Percentiles rank a stretch among this genome's conserved stretches.
Evolutionary conservation across 2,797 vertebrate species (phyloP).

Genomic region (Coregonus sp.): DNA sequence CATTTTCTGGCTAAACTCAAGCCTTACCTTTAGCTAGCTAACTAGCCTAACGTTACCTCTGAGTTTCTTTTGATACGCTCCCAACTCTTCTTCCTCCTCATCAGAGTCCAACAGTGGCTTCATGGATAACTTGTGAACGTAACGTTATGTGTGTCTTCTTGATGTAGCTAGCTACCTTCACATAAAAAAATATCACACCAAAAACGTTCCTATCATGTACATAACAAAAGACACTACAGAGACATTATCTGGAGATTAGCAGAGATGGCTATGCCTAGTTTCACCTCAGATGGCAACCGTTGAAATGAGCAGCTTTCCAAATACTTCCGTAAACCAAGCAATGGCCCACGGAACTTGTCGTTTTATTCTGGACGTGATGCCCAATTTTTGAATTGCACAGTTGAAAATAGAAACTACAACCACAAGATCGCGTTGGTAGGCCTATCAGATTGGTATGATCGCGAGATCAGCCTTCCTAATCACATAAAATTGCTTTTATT

Average conservation of each 20-base stretch:
- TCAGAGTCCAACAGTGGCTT: slow-evolving; percentile 69
- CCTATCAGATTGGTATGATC: not conserved
- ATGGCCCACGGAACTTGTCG: slow-evolving; percentile 26
- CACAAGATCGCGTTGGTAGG: not conserved
- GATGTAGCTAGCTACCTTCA: not conserved
- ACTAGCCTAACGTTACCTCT: slow-evolving; percentile 60
- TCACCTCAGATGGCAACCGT: slow-evolving; percentile 28
- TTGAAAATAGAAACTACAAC: slow-evolving; percentile 47
- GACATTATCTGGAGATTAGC: not conserved
- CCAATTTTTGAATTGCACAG: not conserved
- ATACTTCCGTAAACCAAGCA: slow-evolving; percentile 45
- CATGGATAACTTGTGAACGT: not conserved
- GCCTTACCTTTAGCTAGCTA: not conserved
- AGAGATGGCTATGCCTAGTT: not conserved
- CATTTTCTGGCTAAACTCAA: not conserved
- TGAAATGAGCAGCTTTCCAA: slow-evolving; percentile 6
- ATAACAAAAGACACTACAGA: too few relatives aligned
- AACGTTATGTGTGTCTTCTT: not conserved
- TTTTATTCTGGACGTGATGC: not conserved
- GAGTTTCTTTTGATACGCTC: slow-evolving; percentile 61
- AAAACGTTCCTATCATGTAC: too few relatives aligned
- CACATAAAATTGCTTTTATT: not conserved
- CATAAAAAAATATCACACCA: too few relatives aligned
- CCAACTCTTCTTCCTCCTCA: slow-evolving; percentile 69
- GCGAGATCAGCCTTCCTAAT: not conserved